Evolutionary conservation across 1,140 invertebrate genomes (phyloP).

Genomic region (Oncopodura yosiiana): DNA sequence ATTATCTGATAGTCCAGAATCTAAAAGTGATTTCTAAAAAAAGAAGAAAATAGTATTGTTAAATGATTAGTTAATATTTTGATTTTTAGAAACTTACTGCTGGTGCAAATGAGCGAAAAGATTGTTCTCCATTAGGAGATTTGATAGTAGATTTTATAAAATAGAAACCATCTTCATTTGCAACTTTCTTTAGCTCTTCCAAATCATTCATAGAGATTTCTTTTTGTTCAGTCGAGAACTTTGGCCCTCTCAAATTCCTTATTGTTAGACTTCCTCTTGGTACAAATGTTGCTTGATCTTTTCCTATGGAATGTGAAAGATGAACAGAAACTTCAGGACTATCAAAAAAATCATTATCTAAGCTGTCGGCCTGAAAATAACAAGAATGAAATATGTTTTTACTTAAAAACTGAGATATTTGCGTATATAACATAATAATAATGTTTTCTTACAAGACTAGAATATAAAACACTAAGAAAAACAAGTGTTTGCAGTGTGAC

Average conservation of each 20-base stretch:
- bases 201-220: constrained; percentile 24
- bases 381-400: neutral
- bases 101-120: constrained; percentile 67
- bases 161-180: constrained; percentile 61
- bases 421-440: too few relatives aligned
- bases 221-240: constrained; percentile 25
- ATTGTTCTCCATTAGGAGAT: constrained; percentile 53
- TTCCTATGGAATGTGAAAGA: constrained; percentile 23
- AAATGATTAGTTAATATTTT: neutral
- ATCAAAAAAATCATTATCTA: constrained; percentile 31
- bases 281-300: constrained; percentile 6
- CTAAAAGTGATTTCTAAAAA: constrained; percentile 43
- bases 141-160: constrained; percentile 57
- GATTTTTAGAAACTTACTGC: constrained; percentile 49
- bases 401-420: too few relatives aligned
- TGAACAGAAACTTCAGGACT: constrained; percentile 27
- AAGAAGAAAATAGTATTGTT: constrained; percentile 1
- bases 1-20: constrained; percentile 56
- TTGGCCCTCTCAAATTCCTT: constrained; percentile 29
- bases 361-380: constrained; percentile 17
- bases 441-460: too few relatives aligned
- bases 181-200: constrained; percentile 46
- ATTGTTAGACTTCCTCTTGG: constrained; percentile 25
- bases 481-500: too few relatives aligned
- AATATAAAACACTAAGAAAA: too few relatives aligned